These are phyloP conservation scores for Nomada goodeniana DNA, from an alignment of 2,888 invertebrate genomes.

Conservation along the genomic window DNA sequence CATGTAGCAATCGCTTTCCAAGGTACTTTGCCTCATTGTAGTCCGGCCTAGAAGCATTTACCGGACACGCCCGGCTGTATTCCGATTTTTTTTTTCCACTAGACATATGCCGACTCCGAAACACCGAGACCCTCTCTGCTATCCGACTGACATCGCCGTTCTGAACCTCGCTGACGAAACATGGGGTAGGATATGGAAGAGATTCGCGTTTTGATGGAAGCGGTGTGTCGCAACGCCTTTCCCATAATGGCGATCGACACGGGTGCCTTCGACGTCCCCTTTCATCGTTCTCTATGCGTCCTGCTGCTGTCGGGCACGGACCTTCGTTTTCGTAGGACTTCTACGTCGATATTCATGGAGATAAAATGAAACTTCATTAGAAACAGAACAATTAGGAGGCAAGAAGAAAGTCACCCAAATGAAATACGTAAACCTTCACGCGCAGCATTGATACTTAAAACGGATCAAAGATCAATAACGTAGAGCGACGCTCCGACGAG, in stretches of 20 bases:
- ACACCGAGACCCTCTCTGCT: conserved; percentile 35
- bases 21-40: conserved; percentile 50
- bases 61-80: conserved; percentile 59
- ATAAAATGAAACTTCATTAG: too few species aligned
- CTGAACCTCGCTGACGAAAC: conserved; percentile 34
- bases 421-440: too few species aligned
- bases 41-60: conserved; percentile 57
- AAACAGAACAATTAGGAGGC: too few species aligned
- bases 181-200: not conserved
- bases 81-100: conserved; percentile 46
- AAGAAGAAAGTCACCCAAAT: too few species aligned
- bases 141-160: conserved; percentile 28
- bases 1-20: conserved; percentile 60
- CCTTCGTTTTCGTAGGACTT: not conserved
- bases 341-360: too few species aligned
- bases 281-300: conserved; percentile 5
- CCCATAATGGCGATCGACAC: conserved; percentile 24
- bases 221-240: conserved; percentile 27
- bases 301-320: not conserved
- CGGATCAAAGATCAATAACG: too few species aligned
- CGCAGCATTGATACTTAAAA: too few species aligned
- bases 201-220: conserved; percentile 40
- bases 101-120: too few species aligned
- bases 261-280: not conserved
- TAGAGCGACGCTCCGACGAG: too few species aligned